Percentiles rank a stretch among this genome's conserved stretches.
Conservation (phyloP, 2,888 invertebrate genomes). For the Ganaspis brasiliensis region DNA sequence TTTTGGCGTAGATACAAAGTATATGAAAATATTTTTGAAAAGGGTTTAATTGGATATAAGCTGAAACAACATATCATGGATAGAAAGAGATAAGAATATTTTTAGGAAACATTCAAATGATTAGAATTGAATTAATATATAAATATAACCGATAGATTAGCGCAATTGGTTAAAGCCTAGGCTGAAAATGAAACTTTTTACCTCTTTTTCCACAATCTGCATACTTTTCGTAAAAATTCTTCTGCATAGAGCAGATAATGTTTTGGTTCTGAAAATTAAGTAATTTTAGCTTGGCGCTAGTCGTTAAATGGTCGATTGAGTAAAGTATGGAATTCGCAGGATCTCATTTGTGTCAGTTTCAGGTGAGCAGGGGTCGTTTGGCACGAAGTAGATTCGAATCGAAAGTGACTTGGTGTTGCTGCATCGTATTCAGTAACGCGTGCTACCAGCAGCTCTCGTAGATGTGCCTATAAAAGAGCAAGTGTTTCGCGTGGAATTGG, state of each 20-base stretch:
- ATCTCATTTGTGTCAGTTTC: neutral
- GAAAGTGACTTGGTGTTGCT: conserved; percentile 18
- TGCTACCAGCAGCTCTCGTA: neutral
- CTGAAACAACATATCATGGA: too few species aligned
- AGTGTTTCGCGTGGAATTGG: conserved; percentile 18
- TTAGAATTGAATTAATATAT: too few species aligned
- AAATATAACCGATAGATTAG: too few species aligned
- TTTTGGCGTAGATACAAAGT: too few species aligned
- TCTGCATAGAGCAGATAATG: neutral
- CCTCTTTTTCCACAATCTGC: too few species aligned
- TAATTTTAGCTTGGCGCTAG: neutral
- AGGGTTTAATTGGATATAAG: too few species aligned
- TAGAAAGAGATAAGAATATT: too few species aligned
- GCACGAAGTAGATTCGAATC: neutral
- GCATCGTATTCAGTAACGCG: conserved; percentile 4
- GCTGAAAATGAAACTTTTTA: too few species aligned
- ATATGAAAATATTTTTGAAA: too few species aligned
- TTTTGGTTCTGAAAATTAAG: conserved; percentile 16
- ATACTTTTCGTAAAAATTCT: too few species aligned
- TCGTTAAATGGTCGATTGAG: neutral
- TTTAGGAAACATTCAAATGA: too few species aligned
- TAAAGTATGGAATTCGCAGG: neutral
- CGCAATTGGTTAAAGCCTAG: too few species aligned
- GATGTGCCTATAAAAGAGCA: conserved; percentile 35
- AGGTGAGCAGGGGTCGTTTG: neutral